Conservation (phyloP, 2,113 vertebrate genomes). For the Microcebus griseorufus region DNA sequence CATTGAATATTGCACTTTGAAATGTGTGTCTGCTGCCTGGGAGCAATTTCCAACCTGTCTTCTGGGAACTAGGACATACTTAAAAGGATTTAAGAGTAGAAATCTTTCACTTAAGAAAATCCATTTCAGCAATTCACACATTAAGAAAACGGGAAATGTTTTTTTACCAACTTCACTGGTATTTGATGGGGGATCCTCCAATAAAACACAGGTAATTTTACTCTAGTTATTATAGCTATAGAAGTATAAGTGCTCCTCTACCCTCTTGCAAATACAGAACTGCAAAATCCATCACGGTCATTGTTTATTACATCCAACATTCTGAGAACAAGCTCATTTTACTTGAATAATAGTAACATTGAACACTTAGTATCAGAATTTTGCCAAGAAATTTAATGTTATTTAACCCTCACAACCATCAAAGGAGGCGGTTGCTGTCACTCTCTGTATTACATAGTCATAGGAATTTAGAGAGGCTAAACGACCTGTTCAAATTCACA, state of each 20-base stretch:
- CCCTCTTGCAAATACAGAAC: slow-evolving; percentile 56
- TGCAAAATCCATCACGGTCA: slow-evolving; percentile 42
- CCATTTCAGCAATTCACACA: slow-evolving; percentile 80
- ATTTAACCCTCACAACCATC: neutral
- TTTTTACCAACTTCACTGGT: slow-evolving; percentile 74
- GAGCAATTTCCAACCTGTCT: slow-evolving; percentile 83
- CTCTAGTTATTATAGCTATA: slow-evolving; percentile 58
- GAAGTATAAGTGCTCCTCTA: slow-evolving; percentile 16
- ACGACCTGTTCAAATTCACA: neutral
- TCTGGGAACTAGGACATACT: slow-evolving; percentile 81
- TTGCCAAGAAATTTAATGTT: neutral
- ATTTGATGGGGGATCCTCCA: slow-evolving; percentile 45
- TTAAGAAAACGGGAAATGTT: slow-evolving; percentile 80
- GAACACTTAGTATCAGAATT: neutral
- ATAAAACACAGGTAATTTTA: slow-evolving; percentile 76
- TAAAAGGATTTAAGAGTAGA: slow-evolving; percentile 84
- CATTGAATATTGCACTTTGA: slow-evolving; percentile 83
- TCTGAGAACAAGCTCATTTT: slow-evolving; percentile 65
- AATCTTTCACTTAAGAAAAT: slow-evolving; percentile 84
- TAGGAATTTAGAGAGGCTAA: neutral
- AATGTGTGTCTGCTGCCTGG: slow-evolving; percentile 79
- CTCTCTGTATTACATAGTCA: neutral
- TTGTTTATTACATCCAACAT: slow-evolving; percentile 18
- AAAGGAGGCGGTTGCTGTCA: neutral
- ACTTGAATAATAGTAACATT: slow-evolving; percentile 34